These are phyloP conservation scores for Solenopsis fugax DNA, from an alignment of 1,140 invertebrate species.

Conservation along the genomic window DNA sequence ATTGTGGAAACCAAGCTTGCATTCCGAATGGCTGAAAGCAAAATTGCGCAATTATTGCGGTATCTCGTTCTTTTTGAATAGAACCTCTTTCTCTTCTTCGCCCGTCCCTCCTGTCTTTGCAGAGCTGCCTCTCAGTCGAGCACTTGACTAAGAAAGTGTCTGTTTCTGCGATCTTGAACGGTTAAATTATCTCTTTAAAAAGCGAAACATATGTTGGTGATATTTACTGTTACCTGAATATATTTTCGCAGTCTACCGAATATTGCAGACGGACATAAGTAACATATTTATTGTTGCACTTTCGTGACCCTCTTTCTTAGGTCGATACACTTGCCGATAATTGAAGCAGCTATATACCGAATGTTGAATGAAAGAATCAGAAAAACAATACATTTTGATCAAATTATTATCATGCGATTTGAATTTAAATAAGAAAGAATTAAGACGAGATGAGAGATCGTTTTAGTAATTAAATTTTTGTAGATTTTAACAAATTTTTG, in stretches of 20 bases:
- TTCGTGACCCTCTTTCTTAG: neutral
- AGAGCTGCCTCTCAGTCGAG: neutral
- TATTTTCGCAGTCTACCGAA: conserved; percentile 13
- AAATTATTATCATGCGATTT: neutral
- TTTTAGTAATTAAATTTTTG: neutral
- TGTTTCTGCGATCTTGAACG: neutral
- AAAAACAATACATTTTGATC: neutral
- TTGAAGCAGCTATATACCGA: neutral
- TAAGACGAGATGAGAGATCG: neutral
- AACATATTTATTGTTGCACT: neutral
- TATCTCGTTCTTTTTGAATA: conserved; percentile 1
- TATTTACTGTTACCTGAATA: conserved; percentile 11
- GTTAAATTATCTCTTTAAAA: conserved; percentile 9
- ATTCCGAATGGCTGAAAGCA: conserved; percentile 7
- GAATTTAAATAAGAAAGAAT: neutral
- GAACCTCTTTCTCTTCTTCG: neutral
- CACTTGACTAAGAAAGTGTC: conserved; percentile 19
- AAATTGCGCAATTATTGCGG: conserved; percentile 29
- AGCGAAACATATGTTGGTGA: neutral
- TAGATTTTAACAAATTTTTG: neutral
- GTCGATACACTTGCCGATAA: neutral
- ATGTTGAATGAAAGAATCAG: neutral
- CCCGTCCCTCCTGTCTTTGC: neutral
- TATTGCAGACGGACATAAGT: neutral
- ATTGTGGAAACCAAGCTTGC: conserved; percentile 22